phyloP scores from a whole-genome alignment of 2,888 invertebrate species.

The Drosophila conformis region DNA sequence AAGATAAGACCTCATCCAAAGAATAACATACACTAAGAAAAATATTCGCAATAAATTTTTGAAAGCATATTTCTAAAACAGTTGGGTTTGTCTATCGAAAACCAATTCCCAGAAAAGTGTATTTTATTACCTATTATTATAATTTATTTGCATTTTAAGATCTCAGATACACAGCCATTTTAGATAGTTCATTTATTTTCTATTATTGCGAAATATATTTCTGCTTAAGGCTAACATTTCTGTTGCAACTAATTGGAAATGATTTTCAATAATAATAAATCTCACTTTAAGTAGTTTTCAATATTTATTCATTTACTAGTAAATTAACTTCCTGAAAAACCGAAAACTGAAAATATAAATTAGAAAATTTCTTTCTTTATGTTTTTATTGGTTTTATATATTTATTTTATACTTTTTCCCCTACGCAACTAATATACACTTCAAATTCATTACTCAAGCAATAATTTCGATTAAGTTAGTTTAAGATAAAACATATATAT shows the following conservation, averaged over 20 bases:
- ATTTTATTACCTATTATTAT: neutral
- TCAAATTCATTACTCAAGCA: neutral
- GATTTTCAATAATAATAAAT: neutral
- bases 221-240: neutral
- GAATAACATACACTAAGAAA: neutral
- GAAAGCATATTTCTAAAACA: neutral
- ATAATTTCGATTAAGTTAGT: neutral
- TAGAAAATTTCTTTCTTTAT: neutral
- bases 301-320: neutral
- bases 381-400: neutral
- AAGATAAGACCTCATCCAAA: neutral
- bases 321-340: neutral
- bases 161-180: neutral
- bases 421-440: neutral
- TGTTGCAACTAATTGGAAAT: neutral
- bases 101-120: neutral
- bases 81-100: neutral
- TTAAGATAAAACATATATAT: neutral
- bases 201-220: neutral
- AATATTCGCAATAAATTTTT: neutral
- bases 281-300: neutral
- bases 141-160: too few relatives aligned
- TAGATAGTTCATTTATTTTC: neutral
- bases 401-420: neutral
- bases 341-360: too few relatives aligned